Base-by-base conservation (phyloP, 2,113 vertebrate species). In the Picathartes gymnocephalus region DNA sequence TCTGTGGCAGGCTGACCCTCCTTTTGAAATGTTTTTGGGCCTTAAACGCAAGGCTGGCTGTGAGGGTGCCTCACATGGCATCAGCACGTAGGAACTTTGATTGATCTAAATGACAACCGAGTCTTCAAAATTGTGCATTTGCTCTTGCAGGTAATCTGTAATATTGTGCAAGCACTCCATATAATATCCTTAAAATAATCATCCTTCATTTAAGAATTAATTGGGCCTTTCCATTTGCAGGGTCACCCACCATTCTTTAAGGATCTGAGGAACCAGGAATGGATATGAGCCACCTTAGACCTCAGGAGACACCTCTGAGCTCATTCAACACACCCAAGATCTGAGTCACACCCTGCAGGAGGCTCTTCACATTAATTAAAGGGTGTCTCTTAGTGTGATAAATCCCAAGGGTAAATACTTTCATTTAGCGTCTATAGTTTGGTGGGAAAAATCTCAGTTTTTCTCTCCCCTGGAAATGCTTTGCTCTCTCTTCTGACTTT, bases 31-130 rank as follows among this genome's bases (percentile, higher is more conserved):
- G 33, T 15, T 89, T 86, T 72, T 40, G 39, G 30, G 19, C 16
- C 33, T 44, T 37, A 72, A 91, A 65, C 44, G 16, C 3, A 22
- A 61, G 77, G 12, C 58, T 60, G 45, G 1, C 45, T 77, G 24
- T 44, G 88, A 73, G 11, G 10, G 6, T 11, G 2, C 24, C 39
- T 71, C 39, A 54, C 47, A 10, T 14, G 3, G 1, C 9, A 28
- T 7, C 13, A 7, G 3, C 19, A 42, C 0, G 0, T 0, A n/a
- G 21, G 33, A 84, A 33, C 15, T 83, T 12, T 1, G 8, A 10
- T 42, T 47, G 37, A 73, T 28, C 28, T 31, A 87, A 84, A 70
- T 0, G 27, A 90, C 40, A 81, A 37, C 0, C 16, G 35, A 74
- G 18, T 39, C 45, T 61, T 53, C 71, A 48, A 21, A 76, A n/a